These are phyloP conservation scores for Leptopilina clavipes DNA, from an alignment of 1,140 invertebrate genomes.

Conservation along the genomic window DNA sequence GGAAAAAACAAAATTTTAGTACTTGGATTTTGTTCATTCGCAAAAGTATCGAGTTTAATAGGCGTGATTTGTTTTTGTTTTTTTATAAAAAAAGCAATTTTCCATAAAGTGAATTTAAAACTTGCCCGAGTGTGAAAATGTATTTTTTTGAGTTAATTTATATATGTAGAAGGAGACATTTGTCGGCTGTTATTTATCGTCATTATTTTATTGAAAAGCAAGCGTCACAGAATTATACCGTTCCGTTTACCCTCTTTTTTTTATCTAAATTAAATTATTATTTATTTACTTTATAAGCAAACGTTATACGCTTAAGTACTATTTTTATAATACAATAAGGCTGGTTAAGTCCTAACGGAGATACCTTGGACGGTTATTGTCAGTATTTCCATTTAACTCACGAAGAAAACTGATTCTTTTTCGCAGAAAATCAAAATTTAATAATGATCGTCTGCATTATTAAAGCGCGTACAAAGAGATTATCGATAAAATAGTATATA, in stretches of 20 bases:
- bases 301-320: slow-evolving; percentile 66
- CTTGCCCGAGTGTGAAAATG: slow-evolving; percentile 9
- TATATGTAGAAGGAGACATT: slow-evolving; percentile 24
- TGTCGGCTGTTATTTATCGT: slow-evolving; percentile 52
- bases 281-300: slow-evolving; percentile 46
- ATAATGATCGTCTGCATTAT: neutral
- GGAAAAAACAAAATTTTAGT: neutral
- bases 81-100: slow-evolving; percentile 11
- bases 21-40: slow-evolving; percentile 18
- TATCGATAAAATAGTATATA: neutral
- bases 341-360: slow-evolving; percentile 39
- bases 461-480: slow-evolving; percentile 20
- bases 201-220: slow-evolving; percentile 58
- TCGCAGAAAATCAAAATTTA: slow-evolving; percentile 26
- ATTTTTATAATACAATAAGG: slow-evolving; percentile 56
- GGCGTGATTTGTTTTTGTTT: neutral
- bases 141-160: neutral
- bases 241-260: slow-evolving; percentile 37
- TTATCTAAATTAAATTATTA: slow-evolving; percentile 29
- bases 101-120: slow-evolving; percentile 29
- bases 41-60: neutral
- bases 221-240: slow-evolving; percentile 39
- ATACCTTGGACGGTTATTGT: slow-evolving; percentile 38
- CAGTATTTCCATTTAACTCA: slow-evolving; percentile 31
- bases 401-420: slow-evolving; percentile 30